Evolutionary conservation across 1,140 invertebrate genomes (phyloP).

Genomic region (Dreissena polymorpha): DNA sequence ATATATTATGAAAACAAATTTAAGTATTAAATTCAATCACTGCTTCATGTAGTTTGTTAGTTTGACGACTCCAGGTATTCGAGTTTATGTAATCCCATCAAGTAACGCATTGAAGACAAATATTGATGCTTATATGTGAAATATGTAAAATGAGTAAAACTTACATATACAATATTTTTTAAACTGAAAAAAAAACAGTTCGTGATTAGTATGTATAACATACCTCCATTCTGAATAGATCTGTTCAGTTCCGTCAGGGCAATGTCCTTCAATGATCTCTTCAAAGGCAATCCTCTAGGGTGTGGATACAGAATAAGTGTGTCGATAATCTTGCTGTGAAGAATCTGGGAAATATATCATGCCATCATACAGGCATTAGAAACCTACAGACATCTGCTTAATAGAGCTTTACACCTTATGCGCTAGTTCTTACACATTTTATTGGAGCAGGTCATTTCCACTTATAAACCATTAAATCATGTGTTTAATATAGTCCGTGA

Average conservation of each 20-base stretch:
- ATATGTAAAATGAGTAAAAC: no score
- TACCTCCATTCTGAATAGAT: constrained; percentile 39
- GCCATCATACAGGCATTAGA: neutral
- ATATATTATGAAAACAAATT: no score
- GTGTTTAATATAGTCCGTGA: neutral
- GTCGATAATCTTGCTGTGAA: constrained; percentile 39
- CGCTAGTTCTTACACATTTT: neutral
- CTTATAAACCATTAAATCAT: neutral
- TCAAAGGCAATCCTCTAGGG: neutral
- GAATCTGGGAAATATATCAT: constrained; percentile 8
- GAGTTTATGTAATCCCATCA: no score
- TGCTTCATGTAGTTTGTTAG: neutral
- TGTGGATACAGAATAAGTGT: constrained; percentile 35
- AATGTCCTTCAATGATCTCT: constrained; percentile 30
- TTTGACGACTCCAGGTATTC: neutral
- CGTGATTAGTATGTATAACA: neutral
- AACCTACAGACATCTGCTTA: neutral
- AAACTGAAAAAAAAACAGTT: neutral
- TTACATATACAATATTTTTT: no score
- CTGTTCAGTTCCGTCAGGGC: neutral
- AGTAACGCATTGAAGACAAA: no score
- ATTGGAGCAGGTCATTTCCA: no score
- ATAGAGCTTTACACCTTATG: neutral
- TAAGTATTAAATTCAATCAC: no score
- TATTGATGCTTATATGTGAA: no score